Evolutionary conservation across 1,140 invertebrate genomes (phyloP).

Genomic region (Oryctes rhinoceros): DNA sequence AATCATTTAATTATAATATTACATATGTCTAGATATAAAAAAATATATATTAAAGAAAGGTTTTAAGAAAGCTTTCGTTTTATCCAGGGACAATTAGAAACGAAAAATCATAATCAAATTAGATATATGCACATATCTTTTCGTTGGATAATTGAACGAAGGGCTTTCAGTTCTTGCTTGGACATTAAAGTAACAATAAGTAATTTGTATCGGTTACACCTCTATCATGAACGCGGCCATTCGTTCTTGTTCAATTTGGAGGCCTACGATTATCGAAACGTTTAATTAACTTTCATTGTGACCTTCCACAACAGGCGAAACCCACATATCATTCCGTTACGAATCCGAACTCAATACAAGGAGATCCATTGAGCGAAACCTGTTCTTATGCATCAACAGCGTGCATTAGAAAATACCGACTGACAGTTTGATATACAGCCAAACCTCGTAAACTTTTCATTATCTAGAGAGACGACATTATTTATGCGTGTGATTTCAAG

Average conservation of each 20-base stretch:
- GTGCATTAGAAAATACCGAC: background rate
- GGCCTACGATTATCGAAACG: background rate
- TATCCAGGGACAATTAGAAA: no score
- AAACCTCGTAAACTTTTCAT: constrained; percentile 5
- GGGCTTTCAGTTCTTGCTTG: background rate
- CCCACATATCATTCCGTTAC: constrained; percentile 21
- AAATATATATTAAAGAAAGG: no score
- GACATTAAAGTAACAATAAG: background rate
- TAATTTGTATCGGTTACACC: background rate
- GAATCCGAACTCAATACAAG: background rate
- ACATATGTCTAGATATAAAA: no score
- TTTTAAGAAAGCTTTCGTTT: no score
- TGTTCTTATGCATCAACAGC: background rate
- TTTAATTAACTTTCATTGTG: constrained; percentile 14
- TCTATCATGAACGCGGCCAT: background rate
- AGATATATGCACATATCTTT: background rate
- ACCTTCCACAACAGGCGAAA: constrained; percentile 7
- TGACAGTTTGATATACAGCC: constrained; percentile 9
- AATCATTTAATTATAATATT: no score
- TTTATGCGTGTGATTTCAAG: background rate
- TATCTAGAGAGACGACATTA: background rate
- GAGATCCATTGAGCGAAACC: background rate
- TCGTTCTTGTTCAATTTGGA: background rate
- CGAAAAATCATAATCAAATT: background rate
- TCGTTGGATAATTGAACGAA: background rate